Conservation (phyloP, 2,888 invertebrate species). For the Steromphala cineraria region DNA sequence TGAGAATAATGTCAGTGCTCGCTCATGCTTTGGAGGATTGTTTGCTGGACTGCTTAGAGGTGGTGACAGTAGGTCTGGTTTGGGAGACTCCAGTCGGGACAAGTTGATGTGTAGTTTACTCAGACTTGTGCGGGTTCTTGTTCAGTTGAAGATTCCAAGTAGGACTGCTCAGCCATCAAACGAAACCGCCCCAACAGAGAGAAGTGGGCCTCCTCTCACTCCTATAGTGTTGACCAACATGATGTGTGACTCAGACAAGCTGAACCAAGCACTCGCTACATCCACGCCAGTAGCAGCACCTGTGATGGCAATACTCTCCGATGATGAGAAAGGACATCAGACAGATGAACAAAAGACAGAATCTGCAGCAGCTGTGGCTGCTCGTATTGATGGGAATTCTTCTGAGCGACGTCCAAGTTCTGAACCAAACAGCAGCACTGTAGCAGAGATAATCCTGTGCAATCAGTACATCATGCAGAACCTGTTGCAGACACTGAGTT, state of each 20-base stretch:
- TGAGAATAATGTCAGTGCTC: constrained; percentile 76
- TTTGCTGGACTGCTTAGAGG: constrained; percentile 85
- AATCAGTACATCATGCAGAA: constrained; percentile 85
- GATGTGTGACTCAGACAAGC: constrained; percentile 65
- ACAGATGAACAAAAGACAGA: constrained; percentile 83
- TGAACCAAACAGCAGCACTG: constrained; percentile 40
- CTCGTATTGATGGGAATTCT: background rate
- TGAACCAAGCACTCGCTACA: constrained; percentile 56
- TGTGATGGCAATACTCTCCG: constrained; percentile 53
- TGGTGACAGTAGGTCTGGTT: constrained; percentile 74
- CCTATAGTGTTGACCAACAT: constrained; percentile 41
- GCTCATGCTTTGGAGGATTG: constrained; percentile 82
- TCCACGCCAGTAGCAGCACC: constrained; percentile 45
- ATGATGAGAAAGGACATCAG: constrained; percentile 77
- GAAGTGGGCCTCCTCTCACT: constrained; percentile 25
- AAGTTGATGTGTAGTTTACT: constrained; percentile 71
- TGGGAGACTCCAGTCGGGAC: constrained; percentile 69
- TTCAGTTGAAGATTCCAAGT: constrained; percentile 57
- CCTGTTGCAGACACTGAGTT: constrained; percentile 86
- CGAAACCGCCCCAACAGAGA: constrained; percentile 36
- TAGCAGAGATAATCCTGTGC: constrained; percentile 71
- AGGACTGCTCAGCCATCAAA: constrained; percentile 26
- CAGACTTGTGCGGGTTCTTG: constrained; percentile 67
- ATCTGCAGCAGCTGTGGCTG: constrained; percentile 40
- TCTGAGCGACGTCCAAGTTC: constrained; percentile 9